These are phyloP conservation scores for Triplophysa rosa DNA, from an alignment of 2,113 vertebrate species.

Conservation along the genomic window DNA sequence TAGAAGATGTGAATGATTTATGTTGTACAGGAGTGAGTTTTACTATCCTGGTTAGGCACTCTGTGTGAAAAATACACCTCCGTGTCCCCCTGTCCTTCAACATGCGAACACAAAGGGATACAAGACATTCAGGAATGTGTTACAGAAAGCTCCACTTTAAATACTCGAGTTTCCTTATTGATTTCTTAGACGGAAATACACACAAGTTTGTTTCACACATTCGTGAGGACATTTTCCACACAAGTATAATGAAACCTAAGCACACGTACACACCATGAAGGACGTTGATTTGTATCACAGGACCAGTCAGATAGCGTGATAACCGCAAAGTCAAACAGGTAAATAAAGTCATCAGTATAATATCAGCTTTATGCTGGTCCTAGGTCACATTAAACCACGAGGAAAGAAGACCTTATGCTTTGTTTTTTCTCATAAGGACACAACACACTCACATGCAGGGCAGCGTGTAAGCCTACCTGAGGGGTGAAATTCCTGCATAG, in stretches of 20 bases:
- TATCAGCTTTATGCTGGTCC: constrained; percentile 34
- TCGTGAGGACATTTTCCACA: too few relatives aligned
- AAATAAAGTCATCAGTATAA: background rate
- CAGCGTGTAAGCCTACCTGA: background rate
- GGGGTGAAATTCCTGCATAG: too few relatives aligned
- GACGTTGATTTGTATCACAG: background rate
- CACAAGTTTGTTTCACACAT: too few relatives aligned
- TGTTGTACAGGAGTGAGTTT: constrained; percentile 8
- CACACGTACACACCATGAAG: constrained; percentile 7
- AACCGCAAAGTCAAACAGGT: background rate
- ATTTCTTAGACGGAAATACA: too few relatives aligned
- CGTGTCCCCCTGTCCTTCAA: background rate
- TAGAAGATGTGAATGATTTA: too few relatives aligned
- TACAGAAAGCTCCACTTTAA: background rate
- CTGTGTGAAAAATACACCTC: background rate
- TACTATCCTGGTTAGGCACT: constrained; percentile 12
- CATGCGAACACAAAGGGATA: background rate
- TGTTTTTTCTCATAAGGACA: constrained; percentile 22
- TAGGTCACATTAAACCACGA: background rate
- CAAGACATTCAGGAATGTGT: background rate
- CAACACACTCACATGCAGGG: background rate
- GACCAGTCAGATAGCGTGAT: background rate
- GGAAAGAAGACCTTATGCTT: background rate
- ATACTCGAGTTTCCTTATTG: background rate
- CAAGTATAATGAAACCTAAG: background rate